phyloP scores from a whole-genome alignment of 2,888 invertebrate genomes.

The Pomacea canaliculata region DNA sequence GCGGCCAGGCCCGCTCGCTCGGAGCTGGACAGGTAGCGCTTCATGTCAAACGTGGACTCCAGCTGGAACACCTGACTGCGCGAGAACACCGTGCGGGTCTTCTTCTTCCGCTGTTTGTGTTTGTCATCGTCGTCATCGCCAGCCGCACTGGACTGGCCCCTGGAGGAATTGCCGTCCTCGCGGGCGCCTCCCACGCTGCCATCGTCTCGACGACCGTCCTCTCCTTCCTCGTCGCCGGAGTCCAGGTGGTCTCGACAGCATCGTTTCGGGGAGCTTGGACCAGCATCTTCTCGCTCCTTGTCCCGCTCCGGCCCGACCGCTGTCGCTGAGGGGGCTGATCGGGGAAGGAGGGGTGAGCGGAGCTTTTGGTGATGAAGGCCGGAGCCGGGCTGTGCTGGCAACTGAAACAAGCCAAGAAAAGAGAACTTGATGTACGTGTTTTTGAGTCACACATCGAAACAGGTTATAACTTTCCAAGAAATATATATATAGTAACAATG shows the following conservation, averaged over 20 bases:
- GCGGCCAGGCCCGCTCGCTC: slow-evolving; percentile 69
- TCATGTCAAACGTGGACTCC: slow-evolving; percentile 70
- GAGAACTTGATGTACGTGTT: not conserved
- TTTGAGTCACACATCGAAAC: not conserved
- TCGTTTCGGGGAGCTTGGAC: slow-evolving; percentile 38
- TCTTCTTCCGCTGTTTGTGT: slow-evolving; percentile 67
- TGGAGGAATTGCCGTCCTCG: slow-evolving; percentile 28
- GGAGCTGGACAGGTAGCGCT: slow-evolving; percentile 69
- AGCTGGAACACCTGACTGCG: slow-evolving; percentile 70
- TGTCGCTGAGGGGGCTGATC: slow-evolving; percentile 31
- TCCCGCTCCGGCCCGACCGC: slow-evolving; percentile 27
- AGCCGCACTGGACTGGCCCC: slow-evolving; percentile 29
- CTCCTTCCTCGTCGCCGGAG: slow-evolving; percentile 36
- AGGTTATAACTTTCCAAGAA: too few species aligned
- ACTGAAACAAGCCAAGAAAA: slow-evolving; percentile 14
- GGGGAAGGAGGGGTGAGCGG: slow-evolving; percentile 35
- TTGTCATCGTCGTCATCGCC: slow-evolving; percentile 55
- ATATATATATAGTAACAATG: too few species aligned
- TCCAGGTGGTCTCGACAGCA: slow-evolving; percentile 34
- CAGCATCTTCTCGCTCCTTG: slow-evolving; percentile 34
- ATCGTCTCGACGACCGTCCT: slow-evolving; percentile 19
- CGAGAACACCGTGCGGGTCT: slow-evolving; percentile 70
- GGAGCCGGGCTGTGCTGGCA: slow-evolving; percentile 26
- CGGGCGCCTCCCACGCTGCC: slow-evolving; percentile 17
- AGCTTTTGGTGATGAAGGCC: slow-evolving; percentile 33